Percentiles rank a stretch among this genome's conserved stretches.
Evolutionary conservation across 2,888 invertebrate genomes (phyloP).

Genomic region (Euproctis similis): DNA sequence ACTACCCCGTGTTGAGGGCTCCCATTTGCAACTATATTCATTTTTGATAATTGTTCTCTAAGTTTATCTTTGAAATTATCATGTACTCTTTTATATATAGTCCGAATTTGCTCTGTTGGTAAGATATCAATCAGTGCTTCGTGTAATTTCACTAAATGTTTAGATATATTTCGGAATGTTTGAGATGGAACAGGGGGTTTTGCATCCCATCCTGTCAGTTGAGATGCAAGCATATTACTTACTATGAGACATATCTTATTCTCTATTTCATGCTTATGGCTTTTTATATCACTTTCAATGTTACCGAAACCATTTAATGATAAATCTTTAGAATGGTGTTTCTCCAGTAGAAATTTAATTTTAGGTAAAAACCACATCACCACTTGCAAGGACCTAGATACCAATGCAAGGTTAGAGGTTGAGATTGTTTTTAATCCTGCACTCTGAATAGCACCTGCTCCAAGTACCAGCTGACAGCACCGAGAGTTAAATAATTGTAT

Average conservation of each 20-base stretch:
- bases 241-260: conserved; percentile 94
- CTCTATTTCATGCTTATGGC: conserved; percentile 94
- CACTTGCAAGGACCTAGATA: conserved; percentile 88
- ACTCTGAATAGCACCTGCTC: conserved; percentile 96
- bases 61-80: conserved; percentile 90
- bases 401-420: conserved; percentile 92
- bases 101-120: conserved; percentile 85
- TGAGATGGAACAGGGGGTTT: conserved; percentile 96
- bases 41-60: conserved; percentile 86
- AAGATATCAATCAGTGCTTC: conserved; percentile 92
- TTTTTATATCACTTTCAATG: conserved; percentile 86
- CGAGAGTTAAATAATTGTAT: conserved; percentile 90
- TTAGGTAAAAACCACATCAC: conserved; percentile 86
- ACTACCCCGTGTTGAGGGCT: conserved; percentile 97
- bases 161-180: conserved; percentile 89
- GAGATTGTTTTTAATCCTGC: conserved; percentile 96
- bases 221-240: conserved; percentile 86
- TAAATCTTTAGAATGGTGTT: conserved; percentile 68
- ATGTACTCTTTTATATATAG: conserved; percentile 86
- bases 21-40: conserved; percentile 96
- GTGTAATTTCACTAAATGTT: conserved; percentile 92
- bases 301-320: conserved; percentile 77
- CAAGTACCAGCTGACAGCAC: conserved; percentile 94
- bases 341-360: conserved; percentile 81
- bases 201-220: conserved; percentile 92